Evolutionary conservation across 2,888 invertebrate species (phyloP).

Genomic region (Hartigia nigra): DNA sequence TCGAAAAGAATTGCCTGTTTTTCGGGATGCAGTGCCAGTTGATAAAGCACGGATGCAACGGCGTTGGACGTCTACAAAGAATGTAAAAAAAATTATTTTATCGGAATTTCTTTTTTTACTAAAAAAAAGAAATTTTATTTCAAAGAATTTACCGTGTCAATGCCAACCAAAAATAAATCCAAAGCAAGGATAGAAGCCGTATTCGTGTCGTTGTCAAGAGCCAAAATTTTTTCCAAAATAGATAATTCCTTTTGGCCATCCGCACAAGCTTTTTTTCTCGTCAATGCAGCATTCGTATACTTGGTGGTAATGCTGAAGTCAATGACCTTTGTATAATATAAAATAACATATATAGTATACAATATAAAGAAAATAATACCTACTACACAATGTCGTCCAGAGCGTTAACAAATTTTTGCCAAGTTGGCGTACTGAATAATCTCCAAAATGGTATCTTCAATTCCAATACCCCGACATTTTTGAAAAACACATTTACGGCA

Average conservation of each 20-base stretch:
- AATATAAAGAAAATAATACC: constrained; percentile 22
- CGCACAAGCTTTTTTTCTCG: constrained; percentile 45
- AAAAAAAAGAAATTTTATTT: not conserved
- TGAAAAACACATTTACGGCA: constrained; percentile 75
- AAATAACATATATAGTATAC: constrained; percentile 32
- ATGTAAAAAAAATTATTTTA: constrained; percentile 16
- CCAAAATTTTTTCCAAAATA: constrained; percentile 73
- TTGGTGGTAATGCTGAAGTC: constrained; percentile 72
- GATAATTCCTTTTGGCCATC: constrained; percentile 68
- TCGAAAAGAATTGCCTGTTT: constrained; percentile 74
- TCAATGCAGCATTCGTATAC: constrained; percentile 72
- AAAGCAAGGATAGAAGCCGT: constrained; percentile 78
- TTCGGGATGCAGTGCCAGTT: constrained; percentile 74
- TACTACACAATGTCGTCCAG: constrained; percentile 78
- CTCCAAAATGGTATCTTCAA: constrained; percentile 77
- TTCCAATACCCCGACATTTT: constrained; percentile 75
- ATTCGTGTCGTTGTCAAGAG: constrained; percentile 71
- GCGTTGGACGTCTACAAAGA: constrained; percentile 78
- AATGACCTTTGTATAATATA: constrained; percentile 26
- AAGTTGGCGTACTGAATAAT: constrained; percentile 73
- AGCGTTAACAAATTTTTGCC: constrained; percentile 73
- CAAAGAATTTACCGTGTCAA: constrained; percentile 74
- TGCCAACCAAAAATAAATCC: constrained; percentile 83
- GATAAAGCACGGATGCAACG: constrained; percentile 79
- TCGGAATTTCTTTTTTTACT: constrained; percentile 4